Evolutionary conservation across 2,113 vertebrate species (phyloP).

Genomic region (Cairina moschata): DNA sequence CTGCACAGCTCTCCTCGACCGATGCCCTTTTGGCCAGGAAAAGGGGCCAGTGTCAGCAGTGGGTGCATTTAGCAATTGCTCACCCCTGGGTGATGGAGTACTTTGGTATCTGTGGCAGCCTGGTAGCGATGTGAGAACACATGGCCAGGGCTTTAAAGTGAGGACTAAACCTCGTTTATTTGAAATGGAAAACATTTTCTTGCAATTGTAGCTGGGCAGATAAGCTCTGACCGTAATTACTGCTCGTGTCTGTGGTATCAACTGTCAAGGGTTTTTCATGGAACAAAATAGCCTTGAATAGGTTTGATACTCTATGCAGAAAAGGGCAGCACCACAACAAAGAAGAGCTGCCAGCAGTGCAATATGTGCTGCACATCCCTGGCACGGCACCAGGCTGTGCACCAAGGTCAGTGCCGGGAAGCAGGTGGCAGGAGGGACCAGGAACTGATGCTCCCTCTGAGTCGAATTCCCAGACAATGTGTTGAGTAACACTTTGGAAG

Average conservation of each 20-base stretch:
- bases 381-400: rapidly evolving
- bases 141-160: background rate
- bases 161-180: background rate
- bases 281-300: background rate
- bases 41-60: background rate
- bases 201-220: background rate
- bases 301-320: background rate
- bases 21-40: background rate
- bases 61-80: background rate
- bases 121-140: background rate
- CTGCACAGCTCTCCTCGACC: background rate
- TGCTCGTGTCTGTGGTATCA: background rate
- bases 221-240: background rate
- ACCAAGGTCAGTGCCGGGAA: background rate
- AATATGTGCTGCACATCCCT: background rate
- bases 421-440: background rate
- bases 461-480: background rate
- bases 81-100: background rate
- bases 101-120: background rate
- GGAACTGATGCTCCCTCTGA: background rate
- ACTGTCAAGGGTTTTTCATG: background rate
- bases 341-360: background rate
- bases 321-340: background rate
- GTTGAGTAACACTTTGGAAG: background rate
- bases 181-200: background rate